Evolutionary conservation across 2,113 vertebrate species (phyloP), one percentile per base, ranked within the genome.

Genomic region (Leptosomus discolor): DNA sequence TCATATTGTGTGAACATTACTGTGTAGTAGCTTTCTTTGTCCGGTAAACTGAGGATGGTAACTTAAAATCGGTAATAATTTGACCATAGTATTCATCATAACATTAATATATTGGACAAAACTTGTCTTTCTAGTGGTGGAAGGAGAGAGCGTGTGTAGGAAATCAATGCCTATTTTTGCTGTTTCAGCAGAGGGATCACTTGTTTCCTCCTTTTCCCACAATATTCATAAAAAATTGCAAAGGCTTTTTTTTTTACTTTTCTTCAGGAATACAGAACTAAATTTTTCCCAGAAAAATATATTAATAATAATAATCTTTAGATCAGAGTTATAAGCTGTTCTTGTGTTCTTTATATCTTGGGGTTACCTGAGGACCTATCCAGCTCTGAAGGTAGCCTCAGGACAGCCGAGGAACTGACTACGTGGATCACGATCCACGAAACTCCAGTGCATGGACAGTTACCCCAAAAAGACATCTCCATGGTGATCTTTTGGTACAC

Each of bases 221-320:
- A 64, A 46, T 90, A 10, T 74, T 58, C 4, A 61, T 74, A 27
- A 74, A 88, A 74, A 81, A 70, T 80, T 85, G 18, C 24, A 41
- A 56, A n/a, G 4, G 1, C 0, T 60, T 46, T 56, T 60, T n/a
- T 83, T 48, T 61, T 0, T 0, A 37, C 22, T 68, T 85, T 85
- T 75, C 27, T 67, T 84, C 16, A 74, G n/a, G 34, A 69, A 53
- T 57, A 83, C 32, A 37, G 24, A 74, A 81, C 11, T 46, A 6
- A 57, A 32, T 65, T 64, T 1, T 57, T 65, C 41, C 9, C 8
- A n/a, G n/a, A n/a, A n/a, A n/a, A n/a, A n/a, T n/a, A n/a, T n/a
- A n/a, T n/a, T n/a, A n/a, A n/a, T n/a, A n/a, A n/a, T n/a, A n/a
- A n/a, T 21, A 92, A 56, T 37, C 36, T 51, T 7, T 83, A 83